Evolutionary conservation across 2,888 invertebrate species (phyloP), one percentile per base, ranked within the genome.

Genomic region (Apotomis capreana): DNA sequence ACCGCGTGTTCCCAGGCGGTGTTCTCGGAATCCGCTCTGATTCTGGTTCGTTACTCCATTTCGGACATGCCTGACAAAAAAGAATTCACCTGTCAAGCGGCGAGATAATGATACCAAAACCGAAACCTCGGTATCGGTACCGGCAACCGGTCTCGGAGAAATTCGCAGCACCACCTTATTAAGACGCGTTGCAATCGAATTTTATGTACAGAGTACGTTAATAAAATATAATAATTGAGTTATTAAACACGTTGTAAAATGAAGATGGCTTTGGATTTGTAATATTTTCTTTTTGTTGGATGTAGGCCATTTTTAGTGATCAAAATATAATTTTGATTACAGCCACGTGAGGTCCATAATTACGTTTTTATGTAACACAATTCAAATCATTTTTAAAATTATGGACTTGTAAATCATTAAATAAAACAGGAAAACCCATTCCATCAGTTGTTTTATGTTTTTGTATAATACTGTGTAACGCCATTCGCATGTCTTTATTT

Each of bases 31-130:
- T 40, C 37, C 64, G 13, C 62, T 63, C 58, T 37, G 64, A 46
- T 60, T 65, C 46, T 65, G 44, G 55, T 71, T 68, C 52, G 62
- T 57, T 72, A 62, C 67, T 70, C 70, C 61, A 63, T 74, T 69
- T 70, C 54, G 67, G 70, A 63, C 63, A 76, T 74, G 80, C 80
- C 77, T 78, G 75, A 69, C 76, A 80, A 82, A 80, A 84, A 84
- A 68, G 72, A 68, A 83, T 87, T 83, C 86, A 86, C 87, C 85
- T 86, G 86, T 83, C 81, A 78, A 75, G 77, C 68, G 74, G 74
- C 70, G 74, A 75, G 76, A 76, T 78, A 79, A 78, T 79, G 77
- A 79, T 78, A 76, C 75, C 77, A 73, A 73, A 76, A 76, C 75
- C 68, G 68, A 70, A 62, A 36, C n/a, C 15, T 46, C 74, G 72